A percentile compares a stretch with the other conserved stretches of the same genome.
Conservation (phyloP, 2,888 invertebrate genomes). For the Volucella inflata region DNA sequence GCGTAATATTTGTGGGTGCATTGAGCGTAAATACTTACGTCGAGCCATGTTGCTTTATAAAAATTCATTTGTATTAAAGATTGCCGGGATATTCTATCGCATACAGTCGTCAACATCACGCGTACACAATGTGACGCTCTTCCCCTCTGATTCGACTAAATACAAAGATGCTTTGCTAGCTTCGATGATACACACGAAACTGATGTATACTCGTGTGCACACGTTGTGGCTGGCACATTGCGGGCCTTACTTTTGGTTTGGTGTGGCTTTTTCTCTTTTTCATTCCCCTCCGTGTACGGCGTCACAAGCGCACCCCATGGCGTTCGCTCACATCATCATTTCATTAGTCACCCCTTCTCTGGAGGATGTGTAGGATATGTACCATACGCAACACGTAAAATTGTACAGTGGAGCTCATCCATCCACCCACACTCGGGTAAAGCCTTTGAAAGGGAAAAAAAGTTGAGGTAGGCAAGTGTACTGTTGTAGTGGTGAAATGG, state of each 20-base stretch:
- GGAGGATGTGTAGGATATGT: slow-evolving; percentile 23
- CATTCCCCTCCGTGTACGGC: slow-evolving; percentile 35
- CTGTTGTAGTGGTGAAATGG: too few relatives aligned
- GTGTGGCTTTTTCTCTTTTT: slow-evolving; percentile 9
- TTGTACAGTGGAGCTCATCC: not conserved
- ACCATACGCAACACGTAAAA: slow-evolving; percentile 12
- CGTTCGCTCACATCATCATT: slow-evolving; percentile 34
- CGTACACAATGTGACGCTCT: slow-evolving; percentile 32
- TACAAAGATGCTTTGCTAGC: slow-evolving; percentile 55
- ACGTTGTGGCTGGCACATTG: slow-evolving; percentile 1
- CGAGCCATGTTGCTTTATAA: slow-evolving; percentile 16
- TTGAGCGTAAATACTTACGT: slow-evolving; percentile 4
- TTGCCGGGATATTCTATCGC: slow-evolving; percentile 53
- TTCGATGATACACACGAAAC: not conserved
- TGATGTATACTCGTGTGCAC: not conserved
- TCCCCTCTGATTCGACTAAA: slow-evolving; percentile 42
- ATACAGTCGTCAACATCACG: slow-evolving; percentile 49
- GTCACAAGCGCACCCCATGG: slow-evolving; percentile 21
- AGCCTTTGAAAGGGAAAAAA: too few relatives aligned
- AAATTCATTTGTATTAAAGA: slow-evolving; percentile 49
- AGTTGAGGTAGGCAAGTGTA: too few relatives aligned
- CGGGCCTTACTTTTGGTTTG: slow-evolving; percentile 22
- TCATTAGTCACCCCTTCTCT: not conserved
- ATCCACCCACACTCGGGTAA: too few relatives aligned
- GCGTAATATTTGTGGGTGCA: slow-evolving; percentile 24